Evolutionary conservation across 1,140 invertebrate species (phyloP), one percentile per base, ranked within the genome.

Genomic region (Apolygus lucorum): DNA sequence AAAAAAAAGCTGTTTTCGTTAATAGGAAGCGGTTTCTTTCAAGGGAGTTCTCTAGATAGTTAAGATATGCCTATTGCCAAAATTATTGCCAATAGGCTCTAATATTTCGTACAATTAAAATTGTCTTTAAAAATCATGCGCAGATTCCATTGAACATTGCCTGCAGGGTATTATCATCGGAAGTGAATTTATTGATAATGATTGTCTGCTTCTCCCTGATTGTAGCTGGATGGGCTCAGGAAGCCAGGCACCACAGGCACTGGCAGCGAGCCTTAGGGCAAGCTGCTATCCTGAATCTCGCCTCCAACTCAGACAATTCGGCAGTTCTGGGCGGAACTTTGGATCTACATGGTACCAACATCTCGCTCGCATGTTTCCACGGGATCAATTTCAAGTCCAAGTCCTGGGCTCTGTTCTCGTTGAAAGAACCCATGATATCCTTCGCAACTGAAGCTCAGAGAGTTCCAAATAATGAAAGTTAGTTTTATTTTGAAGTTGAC

Each of bases 301-400:
- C 86, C 54, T 84, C 82, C 2, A 78, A 88, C 54, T 87, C 89
- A 0, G 79, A 87, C 4, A 89, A 83, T 76, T 92, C 91, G 13
- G 93, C 92, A 1, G 90, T 97, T 14, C 81, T 98, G 0, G 95
- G 95, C 21, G 95, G 95, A 28, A 93, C 90, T n/a, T 90, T 95
- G 83, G 91, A 95, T 76, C 81, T 97, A 17, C 90, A 92, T 73
- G 89, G 89, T 24, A 92, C 89, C 28, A 94, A 96, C 77, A 93
- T 99, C 52, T 96, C 94, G 14, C 81, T 99, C 42, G 95, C 94
- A 4, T 98, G 95, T 79, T 99, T 98, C 82, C 94, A 98, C 79
- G 96, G 95, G 2, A 93, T 96, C 75, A 98, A 97, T 79, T 96
- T 98, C 79, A 95, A 95, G 73, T 90, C 94, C 28, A 98, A 97